Evolutionary conservation across 2,888 invertebrate species (phyloP).

Genomic region (Trichopria drosophilae): DNA sequence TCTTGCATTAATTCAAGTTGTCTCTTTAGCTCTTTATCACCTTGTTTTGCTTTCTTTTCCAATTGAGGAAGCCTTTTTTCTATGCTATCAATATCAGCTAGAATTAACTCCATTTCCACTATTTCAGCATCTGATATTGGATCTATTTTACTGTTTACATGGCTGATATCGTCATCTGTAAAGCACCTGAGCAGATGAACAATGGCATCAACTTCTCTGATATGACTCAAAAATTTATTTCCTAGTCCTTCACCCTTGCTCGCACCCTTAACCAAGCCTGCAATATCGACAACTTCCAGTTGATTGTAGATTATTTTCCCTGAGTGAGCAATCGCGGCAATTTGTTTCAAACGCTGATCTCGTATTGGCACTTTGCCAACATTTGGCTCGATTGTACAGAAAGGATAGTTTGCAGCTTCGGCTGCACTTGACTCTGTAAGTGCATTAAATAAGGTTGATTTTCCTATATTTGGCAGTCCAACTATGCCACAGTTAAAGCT

Average conservation of each 20-base stretch:
- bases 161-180: conserved; percentile 24
- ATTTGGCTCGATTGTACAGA: conserved; percentile 38
- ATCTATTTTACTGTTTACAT: conserved; percentile 25
- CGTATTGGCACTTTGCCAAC: conserved; percentile 25
- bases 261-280: conserved; percentile 35
- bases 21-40: conserved; percentile 18
- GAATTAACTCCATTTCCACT: conserved; percentile 24
- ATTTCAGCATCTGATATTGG: conserved; percentile 28
- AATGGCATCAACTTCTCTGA: conserved; percentile 31
- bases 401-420: conserved; percentile 35
- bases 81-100: conserved; percentile 23
- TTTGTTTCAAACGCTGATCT: conserved; percentile 30
- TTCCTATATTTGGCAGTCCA: conserved; percentile 31
- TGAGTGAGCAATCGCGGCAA: conserved; percentile 26
- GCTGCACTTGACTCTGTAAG: conserved; percentile 21
- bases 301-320: conserved; percentile 17
- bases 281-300: conserved; percentile 35
- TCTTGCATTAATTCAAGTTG: conserved; percentile 16
- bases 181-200: conserved; percentile 31
- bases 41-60: conserved; percentile 22
- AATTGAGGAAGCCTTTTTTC: conserved; percentile 14
- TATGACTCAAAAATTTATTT: conserved; percentile 32
- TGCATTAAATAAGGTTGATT: conserved; percentile 30
- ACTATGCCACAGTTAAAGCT: conserved; percentile 25
- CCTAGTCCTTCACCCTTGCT: conserved; percentile 36